Conservation (phyloP, 2,888 invertebrate genomes). For the Megastigmus dorsalis region DNA sequence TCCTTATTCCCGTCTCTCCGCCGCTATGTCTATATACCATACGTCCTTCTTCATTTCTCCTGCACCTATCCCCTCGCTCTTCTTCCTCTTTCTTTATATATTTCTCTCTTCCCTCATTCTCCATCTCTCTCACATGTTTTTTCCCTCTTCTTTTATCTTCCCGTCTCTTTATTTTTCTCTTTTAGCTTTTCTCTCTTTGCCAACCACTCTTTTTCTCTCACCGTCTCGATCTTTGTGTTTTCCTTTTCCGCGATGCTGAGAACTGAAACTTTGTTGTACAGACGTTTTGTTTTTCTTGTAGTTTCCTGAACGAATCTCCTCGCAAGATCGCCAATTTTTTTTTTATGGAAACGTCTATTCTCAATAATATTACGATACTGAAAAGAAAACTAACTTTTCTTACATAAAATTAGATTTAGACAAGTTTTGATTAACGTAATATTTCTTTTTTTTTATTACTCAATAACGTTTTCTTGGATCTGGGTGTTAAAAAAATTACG, state of each 20-base stretch:
- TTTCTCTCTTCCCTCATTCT: slow-evolving; percentile 4
- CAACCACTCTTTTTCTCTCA: background rate
- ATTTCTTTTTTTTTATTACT: no score
- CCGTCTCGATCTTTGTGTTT: background rate
- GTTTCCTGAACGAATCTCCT: no score
- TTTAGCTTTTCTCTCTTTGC: background rate
- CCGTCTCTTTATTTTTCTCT: background rate
- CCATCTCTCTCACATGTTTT: background rate
- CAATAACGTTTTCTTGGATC: no score
- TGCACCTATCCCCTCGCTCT: background rate
- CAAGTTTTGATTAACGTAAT: no score
- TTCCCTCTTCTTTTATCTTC: background rate
- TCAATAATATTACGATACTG: no score
- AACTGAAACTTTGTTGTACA: slow-evolving; percentile 2
- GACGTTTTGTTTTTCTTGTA: no score
- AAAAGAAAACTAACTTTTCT: no score
- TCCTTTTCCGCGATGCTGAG: background rate
- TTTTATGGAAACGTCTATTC: no score
- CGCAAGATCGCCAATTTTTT: no score
- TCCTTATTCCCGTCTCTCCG: slow-evolving; percentile 9
- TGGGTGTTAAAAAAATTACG: no score
- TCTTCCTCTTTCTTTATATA: background rate
- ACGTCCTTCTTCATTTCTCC: slow-evolving; percentile 9
- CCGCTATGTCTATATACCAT: background rate
- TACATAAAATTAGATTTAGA: no score